phyloP scores from a whole-genome alignment of 2,888 invertebrate species.

The Agrochola litura region DNA sequence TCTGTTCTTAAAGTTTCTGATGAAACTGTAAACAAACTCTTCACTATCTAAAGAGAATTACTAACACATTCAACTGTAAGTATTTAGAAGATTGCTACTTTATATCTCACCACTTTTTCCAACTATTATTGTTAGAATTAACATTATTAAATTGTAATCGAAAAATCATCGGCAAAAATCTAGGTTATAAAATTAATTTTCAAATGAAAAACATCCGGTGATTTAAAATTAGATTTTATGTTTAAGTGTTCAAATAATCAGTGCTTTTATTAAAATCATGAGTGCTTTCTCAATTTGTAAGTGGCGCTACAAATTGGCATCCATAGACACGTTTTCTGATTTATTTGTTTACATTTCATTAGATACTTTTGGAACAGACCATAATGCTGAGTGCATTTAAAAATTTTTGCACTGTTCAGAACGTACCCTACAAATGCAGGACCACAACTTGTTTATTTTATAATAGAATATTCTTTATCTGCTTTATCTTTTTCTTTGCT shows the following conservation, averaged over 20 bases:
- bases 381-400: background rate
- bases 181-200: too few relatives aligned
- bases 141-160: too few relatives aligned
- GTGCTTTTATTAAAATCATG: too few relatives aligned
- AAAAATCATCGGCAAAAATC: too few relatives aligned
- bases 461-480: conserved; percentile 1
- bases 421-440: background rate
- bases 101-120: too few relatives aligned
- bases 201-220: too few relatives aligned
- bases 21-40: background rate
- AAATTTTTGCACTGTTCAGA: background rate
- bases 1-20: background rate
- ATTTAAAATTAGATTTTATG: too few relatives aligned
- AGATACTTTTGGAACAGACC: background rate
- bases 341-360: background rate
- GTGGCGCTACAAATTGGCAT: too few relatives aligned
- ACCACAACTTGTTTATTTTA: background rate
- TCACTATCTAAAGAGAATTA: background rate
- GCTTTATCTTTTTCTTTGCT: background rate
- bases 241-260: too few relatives aligned
- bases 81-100: background rate
- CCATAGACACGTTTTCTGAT: background rate
- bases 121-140: too few relatives aligned
- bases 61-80: background rate
- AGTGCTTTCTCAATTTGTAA: background rate